Evolutionary conservation across 2,888 invertebrate genomes (phyloP).

Genomic region (Xestia xanthographa): DNA sequence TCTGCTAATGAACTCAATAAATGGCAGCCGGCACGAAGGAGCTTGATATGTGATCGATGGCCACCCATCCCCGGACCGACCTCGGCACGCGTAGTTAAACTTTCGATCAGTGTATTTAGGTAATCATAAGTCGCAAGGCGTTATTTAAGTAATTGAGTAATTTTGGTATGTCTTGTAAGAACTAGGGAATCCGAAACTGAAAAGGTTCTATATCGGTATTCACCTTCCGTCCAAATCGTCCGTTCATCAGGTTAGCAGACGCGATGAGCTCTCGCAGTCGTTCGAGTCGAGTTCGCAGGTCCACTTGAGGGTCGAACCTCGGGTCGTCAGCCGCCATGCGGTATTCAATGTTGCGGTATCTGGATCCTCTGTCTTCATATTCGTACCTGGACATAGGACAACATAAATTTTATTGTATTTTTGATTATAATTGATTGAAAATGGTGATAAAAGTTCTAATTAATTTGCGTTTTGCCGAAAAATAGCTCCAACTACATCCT

Average conservation of each 20-base stretch:
- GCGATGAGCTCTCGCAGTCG: constrained; percentile 90
- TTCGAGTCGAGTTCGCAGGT: constrained; percentile 86
- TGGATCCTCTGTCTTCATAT: constrained; percentile 81
- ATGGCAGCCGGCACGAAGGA: background rate
- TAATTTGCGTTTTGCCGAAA: constrained; percentile 41
- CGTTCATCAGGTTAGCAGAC: constrained; percentile 95
- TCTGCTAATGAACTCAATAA: background rate
- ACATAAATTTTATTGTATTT: background rate
- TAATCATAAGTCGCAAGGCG: background rate
- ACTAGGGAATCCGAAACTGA: background rate
- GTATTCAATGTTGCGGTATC: constrained; percentile 87
- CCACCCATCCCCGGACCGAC: background rate
- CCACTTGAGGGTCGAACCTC: constrained; percentile 88
- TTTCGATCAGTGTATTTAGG: background rate
- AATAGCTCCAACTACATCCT: background rate
- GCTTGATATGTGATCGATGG: background rate
- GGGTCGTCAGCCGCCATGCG: constrained; percentile 89
- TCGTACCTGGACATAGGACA: constrained; percentile 75
- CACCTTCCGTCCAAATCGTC: constrained; percentile 94
- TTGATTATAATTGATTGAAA: too few species aligned
- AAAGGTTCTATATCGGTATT: constrained; percentile 35
- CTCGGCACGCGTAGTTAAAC: background rate
- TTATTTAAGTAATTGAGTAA: background rate
- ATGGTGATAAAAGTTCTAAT: background rate
- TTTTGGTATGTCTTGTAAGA: background rate